phyloP scores from a whole-genome alignment of 2,797 vertebrate genomes.

The Allobates femoralis region DNA sequence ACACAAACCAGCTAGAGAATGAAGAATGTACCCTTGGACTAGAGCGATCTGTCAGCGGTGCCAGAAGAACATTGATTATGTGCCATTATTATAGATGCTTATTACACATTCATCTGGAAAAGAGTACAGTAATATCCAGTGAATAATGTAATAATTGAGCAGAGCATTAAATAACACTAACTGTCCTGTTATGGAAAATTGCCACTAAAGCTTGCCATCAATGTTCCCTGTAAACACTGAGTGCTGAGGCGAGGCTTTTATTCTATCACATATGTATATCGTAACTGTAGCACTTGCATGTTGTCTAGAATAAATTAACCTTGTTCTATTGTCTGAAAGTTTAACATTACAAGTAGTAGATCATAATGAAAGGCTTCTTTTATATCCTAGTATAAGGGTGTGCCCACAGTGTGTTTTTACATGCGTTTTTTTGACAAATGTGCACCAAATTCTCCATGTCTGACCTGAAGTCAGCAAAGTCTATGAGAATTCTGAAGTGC shows the following conservation, averaged over 20 bases:
- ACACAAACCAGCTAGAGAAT: conserved; percentile 36
- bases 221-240: background rate
- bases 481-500: too few relatives aligned
- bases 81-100: conserved; percentile 46
- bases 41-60: conserved; percentile 21
- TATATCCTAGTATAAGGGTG: too few relatives aligned
- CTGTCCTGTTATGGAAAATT: conserved; percentile 26
- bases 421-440: too few relatives aligned
- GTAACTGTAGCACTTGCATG: background rate
- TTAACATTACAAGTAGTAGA: background rate
- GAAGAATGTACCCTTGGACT: conserved; percentile 34
- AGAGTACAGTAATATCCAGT: conserved; percentile 32
- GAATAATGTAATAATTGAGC: conserved; percentile 49
- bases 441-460: too few relatives aligned
- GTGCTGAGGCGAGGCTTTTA: background rate
- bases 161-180: conserved; percentile 41
- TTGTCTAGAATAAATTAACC: background rate
- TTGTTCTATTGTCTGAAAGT: background rate
- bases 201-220: conserved; percentile 26
- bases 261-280: conserved; percentile 4
- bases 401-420: too few relatives aligned
- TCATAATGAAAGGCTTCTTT: background rate
- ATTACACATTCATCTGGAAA: conserved; percentile 47
- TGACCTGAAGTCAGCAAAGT: too few relatives aligned
- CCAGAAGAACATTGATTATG: conserved; percentile 39